phyloP scores from a whole-genome alignment of 64 coral and sea anemone genomes.

The Acropora yongei region DNA sequence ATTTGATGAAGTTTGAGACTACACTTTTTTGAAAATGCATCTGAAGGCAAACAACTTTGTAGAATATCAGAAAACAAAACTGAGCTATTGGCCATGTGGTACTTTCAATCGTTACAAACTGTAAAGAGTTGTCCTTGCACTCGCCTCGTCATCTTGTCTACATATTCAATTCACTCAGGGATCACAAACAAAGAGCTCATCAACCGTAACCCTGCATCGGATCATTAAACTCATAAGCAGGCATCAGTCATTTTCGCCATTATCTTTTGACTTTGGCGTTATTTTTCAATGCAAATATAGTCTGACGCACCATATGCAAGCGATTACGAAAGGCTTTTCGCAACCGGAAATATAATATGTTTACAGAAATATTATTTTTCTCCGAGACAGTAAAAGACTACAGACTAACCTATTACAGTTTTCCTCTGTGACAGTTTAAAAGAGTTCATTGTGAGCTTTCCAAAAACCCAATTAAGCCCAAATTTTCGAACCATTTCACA shows the following conservation, averaged over 20 bases:
- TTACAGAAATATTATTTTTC: neutral
- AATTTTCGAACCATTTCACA: neutral
- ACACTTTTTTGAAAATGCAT: too few species aligned
- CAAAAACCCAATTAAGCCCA: neutral
- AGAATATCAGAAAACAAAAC: too few species aligned
- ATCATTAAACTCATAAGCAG: neutral
- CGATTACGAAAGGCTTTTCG: constrained; percentile 6
- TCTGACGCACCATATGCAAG: neutral
- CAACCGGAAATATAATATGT: neutral
- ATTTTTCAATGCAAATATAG: constrained; percentile 29
- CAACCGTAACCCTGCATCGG: neutral
- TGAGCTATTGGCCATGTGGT: too few species aligned
- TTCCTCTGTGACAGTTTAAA: neutral
- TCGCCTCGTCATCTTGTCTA: constrained; percentile 10
- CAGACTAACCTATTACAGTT: neutral
- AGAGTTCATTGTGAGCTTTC: neutral
- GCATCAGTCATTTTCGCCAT: neutral
- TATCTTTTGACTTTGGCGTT: neutral
- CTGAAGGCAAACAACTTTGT: too few species aligned
- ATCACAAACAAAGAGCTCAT: neutral
- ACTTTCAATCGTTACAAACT: too few species aligned
- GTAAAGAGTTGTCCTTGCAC: neutral
- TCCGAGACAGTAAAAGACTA: constrained; percentile 5
- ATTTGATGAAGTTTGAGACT: too few species aligned
- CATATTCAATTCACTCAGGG: neutral